Evolutionary conservation across 1,140 invertebrate genomes (phyloP).

Genomic region (Leptinotarsa defecta): DNA sequence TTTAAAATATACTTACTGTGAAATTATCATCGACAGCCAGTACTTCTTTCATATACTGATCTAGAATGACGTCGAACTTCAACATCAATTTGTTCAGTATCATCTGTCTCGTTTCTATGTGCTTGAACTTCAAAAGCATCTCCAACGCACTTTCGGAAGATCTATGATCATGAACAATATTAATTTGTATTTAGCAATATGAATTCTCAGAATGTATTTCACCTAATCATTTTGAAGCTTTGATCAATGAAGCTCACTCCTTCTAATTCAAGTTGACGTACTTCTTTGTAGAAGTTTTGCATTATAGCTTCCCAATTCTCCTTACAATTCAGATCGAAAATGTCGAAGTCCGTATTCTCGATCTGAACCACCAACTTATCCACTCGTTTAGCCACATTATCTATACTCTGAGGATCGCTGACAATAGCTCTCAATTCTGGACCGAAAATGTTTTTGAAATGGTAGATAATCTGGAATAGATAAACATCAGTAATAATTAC

Average conservation of each 20-base stretch:
- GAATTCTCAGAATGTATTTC: slow-evolving; percentile 22
- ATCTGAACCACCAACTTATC: slow-evolving; percentile 75
- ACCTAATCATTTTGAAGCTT: slow-evolving; percentile 76
- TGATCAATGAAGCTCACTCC: slow-evolving; percentile 84
- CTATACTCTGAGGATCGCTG: slow-evolving; percentile 81
- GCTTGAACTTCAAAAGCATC: slow-evolving; percentile 79
- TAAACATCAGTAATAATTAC: background rate
- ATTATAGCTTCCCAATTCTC: slow-evolving; percentile 84
- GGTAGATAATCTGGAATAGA: slow-evolving; percentile 67
- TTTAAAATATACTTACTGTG: slow-evolving; percentile 58
- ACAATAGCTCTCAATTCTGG: slow-evolving; percentile 84
- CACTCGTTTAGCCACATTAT: slow-evolving; percentile 76
- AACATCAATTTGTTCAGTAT: slow-evolving; percentile 74
- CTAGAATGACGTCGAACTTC: slow-evolving; percentile 85
- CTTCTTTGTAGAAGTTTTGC: slow-evolving; percentile 74
- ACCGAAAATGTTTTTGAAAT: slow-evolving; percentile 89
- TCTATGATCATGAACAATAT: slow-evolving; percentile 53
- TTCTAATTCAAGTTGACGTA: slow-evolving; percentile 76
- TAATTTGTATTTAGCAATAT: no score
- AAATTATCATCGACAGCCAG: slow-evolving; percentile 69
- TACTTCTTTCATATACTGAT: slow-evolving; percentile 84
- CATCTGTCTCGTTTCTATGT: slow-evolving; percentile 73
- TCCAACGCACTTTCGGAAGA: slow-evolving; percentile 80
- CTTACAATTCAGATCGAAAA: slow-evolving; percentile 74
- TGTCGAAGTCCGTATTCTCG: slow-evolving; percentile 77